These are phyloP conservation scores for Drosophila grimshawi DNA, from an alignment of 1,140 invertebrate genomes.

Conservation along the genomic window DNA sequence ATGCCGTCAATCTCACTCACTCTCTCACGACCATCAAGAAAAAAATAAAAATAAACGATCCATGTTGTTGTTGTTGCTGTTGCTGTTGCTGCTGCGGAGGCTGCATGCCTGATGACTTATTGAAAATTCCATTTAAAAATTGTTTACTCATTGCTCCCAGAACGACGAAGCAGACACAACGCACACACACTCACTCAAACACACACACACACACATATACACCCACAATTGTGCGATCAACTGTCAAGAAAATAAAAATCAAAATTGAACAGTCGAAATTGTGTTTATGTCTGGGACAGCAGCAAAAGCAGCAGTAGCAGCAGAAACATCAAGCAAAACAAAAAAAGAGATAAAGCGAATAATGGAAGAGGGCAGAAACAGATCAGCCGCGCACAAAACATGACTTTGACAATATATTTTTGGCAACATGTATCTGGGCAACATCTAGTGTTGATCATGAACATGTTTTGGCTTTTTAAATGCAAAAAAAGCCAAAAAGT, in stretches of 20 bases:
- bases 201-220: conserved; percentile 10
- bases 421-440: conserved; percentile 39
- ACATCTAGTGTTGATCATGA: conserved; percentile 2
- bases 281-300: conserved; percentile 71
- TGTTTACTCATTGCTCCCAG: conserved; percentile 79
- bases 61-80: background rate
- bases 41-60: conserved; percentile 42
- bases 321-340: conserved; percentile 54
- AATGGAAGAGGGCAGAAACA: conserved; percentile 6
- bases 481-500: no score
- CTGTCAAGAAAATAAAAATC: conserved; percentile 70
- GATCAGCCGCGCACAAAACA: conserved; percentile 8
- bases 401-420: conserved; percentile 16
- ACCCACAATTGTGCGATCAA: conserved; percentile 42
- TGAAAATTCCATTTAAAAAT: conserved; percentile 84
- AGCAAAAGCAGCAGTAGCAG: conserved; percentile 37
- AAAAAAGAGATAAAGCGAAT: conserved; percentile 13
- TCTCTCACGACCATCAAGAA: conserved; percentile 46
- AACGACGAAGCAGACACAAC: conserved; percentile 56
- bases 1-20: conserved; percentile 43
- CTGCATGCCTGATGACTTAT: conserved; percentile 75
- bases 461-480: conserved; percentile 8
- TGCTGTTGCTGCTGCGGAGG: conserved; percentile 13
- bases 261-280: conserved; percentile 63
- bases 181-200: conserved; percentile 18